Base-by-base conservation (phyloP, 1,140 invertebrate species). In the Drosophila albomicans region DNA sequence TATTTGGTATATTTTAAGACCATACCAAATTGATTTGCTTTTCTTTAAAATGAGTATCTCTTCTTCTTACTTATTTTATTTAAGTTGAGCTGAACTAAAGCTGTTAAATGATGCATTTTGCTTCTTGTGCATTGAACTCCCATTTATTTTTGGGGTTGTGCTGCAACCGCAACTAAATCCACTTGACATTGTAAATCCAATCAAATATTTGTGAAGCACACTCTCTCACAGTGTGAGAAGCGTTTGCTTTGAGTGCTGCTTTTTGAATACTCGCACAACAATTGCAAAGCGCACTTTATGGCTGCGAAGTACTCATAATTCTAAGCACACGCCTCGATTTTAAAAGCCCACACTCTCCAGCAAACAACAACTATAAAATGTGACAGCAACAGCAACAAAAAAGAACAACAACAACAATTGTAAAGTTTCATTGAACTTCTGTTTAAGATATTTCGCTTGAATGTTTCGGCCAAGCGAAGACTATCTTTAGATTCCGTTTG, bases 371-470 rank as follows among this genome's bases (percentile, higher is more conserved):
- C 32, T 10, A 66, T 57, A 73, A 54, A 15, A 52, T 25, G 30
- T 30, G 41, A 15, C 32, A 46, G 49, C 11, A 54, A 16, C 8
- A 49, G 49, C 7, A 63, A 54, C 6, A 65, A 73, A 16, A 49
- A 74, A 25, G 20, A 25, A 57, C 11, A 54, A 16, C 8, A 49
- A 74, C 45, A 75, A 78, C 72, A 76, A 79, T 66, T 72, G 69
- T 74, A 52, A 78, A 78, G 76, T 78, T 78, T 75, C 76, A 78
- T 75, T 78, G 76, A 78, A 78, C 76, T 78, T 78, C 76, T 75
- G 76, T 65, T 75, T 58, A 46, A 69, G 48, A 63, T 75, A 75
- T 75, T 75, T 75, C 45, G 66, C 66, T 75, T 63, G 58, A 75
- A 75, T 75, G 72, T 75, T 75, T 75, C 58, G 66, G 72, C 43